Percentiles rank a stretch among this genome's conserved stretches.
These are phyloP conservation scores for Prosopocoilus inquinatus DNA, from an alignment of 2,888 invertebrate species.

Conservation along the genomic window DNA sequence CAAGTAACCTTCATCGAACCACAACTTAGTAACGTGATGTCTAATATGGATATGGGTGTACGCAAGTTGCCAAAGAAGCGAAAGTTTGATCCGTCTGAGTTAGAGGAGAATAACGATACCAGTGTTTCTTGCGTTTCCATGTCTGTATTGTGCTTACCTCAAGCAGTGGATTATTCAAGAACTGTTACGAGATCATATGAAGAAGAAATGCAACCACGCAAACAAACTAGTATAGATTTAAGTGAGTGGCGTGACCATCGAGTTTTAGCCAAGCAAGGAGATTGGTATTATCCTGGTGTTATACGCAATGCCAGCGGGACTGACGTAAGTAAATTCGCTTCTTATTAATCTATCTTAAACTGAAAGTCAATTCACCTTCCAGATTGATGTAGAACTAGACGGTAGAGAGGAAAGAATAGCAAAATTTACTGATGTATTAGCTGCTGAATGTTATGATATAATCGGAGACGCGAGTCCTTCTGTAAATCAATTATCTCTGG, in stretches of 20 bases:
- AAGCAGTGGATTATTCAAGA: constrained; percentile 45
- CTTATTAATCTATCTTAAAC: not conserved
- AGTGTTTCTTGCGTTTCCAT: constrained; percentile 8
- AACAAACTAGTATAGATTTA: constrained; percentile 66
- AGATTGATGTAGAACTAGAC: constrained; percentile 78
- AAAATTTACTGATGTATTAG: constrained; percentile 75
- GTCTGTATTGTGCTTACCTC: constrained; percentile 15
- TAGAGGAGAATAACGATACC: constrained; percentile 62
- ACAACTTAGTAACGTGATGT: constrained; percentile 20
- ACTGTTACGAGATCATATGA: constrained; percentile 34
- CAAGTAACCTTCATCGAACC: not conserved
- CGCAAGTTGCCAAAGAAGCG: constrained; percentile 91
- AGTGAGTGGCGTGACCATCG: constrained; percentile 93
- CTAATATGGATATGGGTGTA: constrained; percentile 55
- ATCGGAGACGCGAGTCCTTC: constrained; percentile 92
- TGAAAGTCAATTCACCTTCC: not conserved
- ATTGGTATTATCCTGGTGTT: constrained; percentile 83
- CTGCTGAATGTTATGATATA: constrained; percentile 78
- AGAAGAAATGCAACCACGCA: constrained; percentile 35
- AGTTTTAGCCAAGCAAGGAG: constrained; percentile 82
- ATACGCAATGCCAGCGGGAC: constrained; percentile 72
- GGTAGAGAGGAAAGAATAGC: constrained; percentile 68
- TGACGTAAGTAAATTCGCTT: constrained; percentile 50
- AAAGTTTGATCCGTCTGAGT: constrained; percentile 77
- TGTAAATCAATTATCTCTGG: constrained; percentile 74